Evolutionary conservation across 2,113 vertebrate genomes (phyloP), one percentile per base, ranked within the genome.

Genomic region (Grammomys surdaster): DNA sequence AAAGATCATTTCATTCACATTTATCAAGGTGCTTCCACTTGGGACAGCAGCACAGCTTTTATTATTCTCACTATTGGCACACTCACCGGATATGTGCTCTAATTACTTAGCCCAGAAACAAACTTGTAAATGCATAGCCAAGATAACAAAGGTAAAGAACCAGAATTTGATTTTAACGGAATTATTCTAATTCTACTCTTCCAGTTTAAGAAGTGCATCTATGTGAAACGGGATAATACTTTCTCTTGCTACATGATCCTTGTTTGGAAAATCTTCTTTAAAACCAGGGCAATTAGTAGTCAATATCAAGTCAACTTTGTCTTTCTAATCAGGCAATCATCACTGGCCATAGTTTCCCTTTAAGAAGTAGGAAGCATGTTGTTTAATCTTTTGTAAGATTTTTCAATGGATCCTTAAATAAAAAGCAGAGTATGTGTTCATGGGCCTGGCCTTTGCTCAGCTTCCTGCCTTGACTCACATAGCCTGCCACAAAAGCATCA

Each of bases 41-140:
- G 95, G 81, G 58, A 98, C 51, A 0, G 90, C 75, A 96, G 93
- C 93, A 96, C 14, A 81, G 31, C 81, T 67, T 77, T 97, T 96
- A 91, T 93, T 90, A 96, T 82, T 63, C 84, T 82, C 43, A 95
- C 2, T 75, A 88, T 77, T 70, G 89, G 3, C 92, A 92, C 77
- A 97, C 91, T 94, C 92, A 93, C 95, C 78, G 93, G 46, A 81
- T 98, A 96, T 95, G 90, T 97, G 80, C 89, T 95, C 96, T 96
- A 98, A 97, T 97, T 86, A 58, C 95, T 91, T 95, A 95, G 69
- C 13, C 65, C 85, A 96, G 91, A 98, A 98, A 97, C 95, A 98
- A 98, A 97, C 96, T 6, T 19, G 96, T 73, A 87, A 77, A 92
- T 54, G 69, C 11, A 69, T 63, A 94, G 33, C 75, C 91, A 48